Conservation (phyloP, 2,113 vertebrate species). For the Monarcha castaneiventris region DNA sequence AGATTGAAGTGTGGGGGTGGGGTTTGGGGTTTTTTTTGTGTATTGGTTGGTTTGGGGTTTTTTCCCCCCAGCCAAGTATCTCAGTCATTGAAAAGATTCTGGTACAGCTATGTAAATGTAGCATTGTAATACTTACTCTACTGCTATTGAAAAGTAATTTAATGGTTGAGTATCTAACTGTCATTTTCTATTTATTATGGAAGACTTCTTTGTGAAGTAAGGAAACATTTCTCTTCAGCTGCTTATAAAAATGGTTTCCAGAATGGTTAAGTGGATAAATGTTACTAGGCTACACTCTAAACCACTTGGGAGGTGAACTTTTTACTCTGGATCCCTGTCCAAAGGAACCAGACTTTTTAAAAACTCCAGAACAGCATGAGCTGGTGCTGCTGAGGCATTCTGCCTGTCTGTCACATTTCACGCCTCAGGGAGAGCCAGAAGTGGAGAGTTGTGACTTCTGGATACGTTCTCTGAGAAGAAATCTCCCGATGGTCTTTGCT, state of each 20-base stretch:
- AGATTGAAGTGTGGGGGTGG: neutral
- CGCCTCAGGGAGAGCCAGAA: neutral
- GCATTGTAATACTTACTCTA: neutral
- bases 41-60: neutral
- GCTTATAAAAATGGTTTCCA: neutral
- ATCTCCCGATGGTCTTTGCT: neutral
- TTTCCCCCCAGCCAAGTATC: accelerated
- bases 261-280: neutral
- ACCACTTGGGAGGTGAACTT: neutral
- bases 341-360: neutral
- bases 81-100: neutral
- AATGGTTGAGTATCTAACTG: neutral
- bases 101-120: neutral
- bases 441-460: neutral
- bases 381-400: neutral
- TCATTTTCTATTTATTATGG: neutral
- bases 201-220: neutral
- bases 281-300: neutral
- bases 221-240: neutral
- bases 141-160: neutral
- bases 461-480: neutral
- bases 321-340: neutral
- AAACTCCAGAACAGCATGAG: neutral
- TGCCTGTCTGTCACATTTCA: neutral
- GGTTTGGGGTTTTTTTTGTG: neutral